These are phyloP conservation scores for Strix uralensis DNA, from an alignment of 2,113 vertebrate species.

Conservation along the genomic window DNA sequence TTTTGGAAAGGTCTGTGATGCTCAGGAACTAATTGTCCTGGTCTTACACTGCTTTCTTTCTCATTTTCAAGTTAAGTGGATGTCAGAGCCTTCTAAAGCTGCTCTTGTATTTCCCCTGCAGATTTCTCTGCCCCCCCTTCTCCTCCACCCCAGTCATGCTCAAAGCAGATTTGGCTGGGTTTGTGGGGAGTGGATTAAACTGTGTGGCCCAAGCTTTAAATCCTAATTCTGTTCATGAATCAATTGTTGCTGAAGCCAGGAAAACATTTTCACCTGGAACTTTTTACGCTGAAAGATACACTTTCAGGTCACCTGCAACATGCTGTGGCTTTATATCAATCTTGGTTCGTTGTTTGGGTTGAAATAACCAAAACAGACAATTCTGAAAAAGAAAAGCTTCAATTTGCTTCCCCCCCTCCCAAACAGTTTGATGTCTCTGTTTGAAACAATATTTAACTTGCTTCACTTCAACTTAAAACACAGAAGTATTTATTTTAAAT, in stretches of 20 bases:
- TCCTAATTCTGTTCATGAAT: constrained; percentile 10
- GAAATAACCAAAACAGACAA: neutral
- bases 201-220: neutral
- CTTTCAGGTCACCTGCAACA: constrained; percentile 4
- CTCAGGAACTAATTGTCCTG: constrained; percentile 13
- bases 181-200: neutral
- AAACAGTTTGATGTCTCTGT: neutral
- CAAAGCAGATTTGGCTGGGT: neutral
- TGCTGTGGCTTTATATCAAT: constrained; percentile 1
- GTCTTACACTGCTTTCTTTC: neutral
- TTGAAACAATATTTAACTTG: neutral
- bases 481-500: neutral
- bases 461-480: neutral
- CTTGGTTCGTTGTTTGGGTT: neutral
- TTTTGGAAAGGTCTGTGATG: constrained; percentile 15
- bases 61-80: constrained; percentile 18
- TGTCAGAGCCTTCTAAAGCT: neutral
- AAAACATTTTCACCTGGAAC: constrained; percentile 13
- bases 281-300: neutral
- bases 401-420: neutral
- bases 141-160: neutral
- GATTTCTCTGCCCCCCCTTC: neutral
- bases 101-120: neutral
- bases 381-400: constrained; percentile 34
- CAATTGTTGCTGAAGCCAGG: neutral